Evolutionary conservation across 1,140 invertebrate genomes (phyloP).

Genomic region (Cardiocondyla obscurior): DNA sequence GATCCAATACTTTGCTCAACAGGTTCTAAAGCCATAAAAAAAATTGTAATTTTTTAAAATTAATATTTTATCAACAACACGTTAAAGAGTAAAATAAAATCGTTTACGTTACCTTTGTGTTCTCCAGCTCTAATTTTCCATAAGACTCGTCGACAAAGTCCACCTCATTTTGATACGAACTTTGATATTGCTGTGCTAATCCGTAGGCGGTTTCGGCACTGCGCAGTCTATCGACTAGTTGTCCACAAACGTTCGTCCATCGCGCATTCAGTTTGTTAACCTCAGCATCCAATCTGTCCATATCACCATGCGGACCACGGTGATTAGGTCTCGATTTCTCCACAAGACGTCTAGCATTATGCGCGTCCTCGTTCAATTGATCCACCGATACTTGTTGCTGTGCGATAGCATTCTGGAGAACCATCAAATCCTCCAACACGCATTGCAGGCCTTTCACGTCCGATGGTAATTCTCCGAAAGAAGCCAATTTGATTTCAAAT

Average conservation of each 20-base stretch:
- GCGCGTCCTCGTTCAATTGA: constrained; percentile 94
- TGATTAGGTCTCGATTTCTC: constrained; percentile 91
- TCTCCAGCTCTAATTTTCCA: constrained; percentile 90
- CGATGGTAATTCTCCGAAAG: constrained; percentile 92
- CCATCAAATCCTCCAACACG: constrained; percentile 90
- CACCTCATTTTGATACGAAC: constrained; percentile 93
- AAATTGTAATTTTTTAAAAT: neutral
- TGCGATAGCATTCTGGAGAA: constrained; percentile 91
- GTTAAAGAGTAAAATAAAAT: neutral
- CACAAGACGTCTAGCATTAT: constrained; percentile 93
- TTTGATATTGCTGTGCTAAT: constrained; percentile 93
- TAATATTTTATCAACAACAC: constrained; percentile 1
- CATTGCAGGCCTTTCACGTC: constrained; percentile 90
- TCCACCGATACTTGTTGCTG: constrained; percentile 95
- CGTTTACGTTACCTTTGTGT: constrained; percentile 87
- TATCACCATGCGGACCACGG: constrained; percentile 90
- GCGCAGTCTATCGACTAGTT: constrained; percentile 94
- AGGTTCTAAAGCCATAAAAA: constrained; percentile 88
- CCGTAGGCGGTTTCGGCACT: constrained; percentile 94
- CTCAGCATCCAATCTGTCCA: constrained; percentile 97
- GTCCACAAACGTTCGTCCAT: constrained; percentile 96
- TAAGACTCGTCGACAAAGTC: constrained; percentile 94
- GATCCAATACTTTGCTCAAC: constrained; percentile 94
- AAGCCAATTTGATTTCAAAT: constrained; percentile 94
- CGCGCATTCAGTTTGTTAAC: constrained; percentile 93